Evolutionary conservation across 2,888 invertebrate genomes (phyloP), one percentile per base, ranked within the genome.

Genomic region (Noctua fimbriata): DNA sequence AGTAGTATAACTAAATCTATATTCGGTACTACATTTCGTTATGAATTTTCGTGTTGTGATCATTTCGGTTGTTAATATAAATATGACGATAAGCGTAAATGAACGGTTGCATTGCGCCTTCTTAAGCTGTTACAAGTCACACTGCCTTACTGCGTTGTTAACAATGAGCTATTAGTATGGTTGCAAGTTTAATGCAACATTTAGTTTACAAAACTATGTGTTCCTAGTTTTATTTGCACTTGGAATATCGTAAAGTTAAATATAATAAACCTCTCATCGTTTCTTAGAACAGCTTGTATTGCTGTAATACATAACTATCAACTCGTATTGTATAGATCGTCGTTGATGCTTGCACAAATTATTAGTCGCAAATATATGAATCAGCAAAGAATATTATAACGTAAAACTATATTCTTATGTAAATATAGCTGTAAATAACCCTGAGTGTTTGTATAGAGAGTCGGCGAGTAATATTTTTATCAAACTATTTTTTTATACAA

Each of bases 401-500:
- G 18, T 79, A 79, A 85, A 82, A 80, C 63, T 77, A 84, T 88
- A 89, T 91, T 88, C 88, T 87, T 88, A 74, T 95, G 95, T 95
- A 95, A 92, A 94, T 95, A 95, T 87, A 73, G 81, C 77, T 95
- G 95, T 96, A 96, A 92, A 95, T 95, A 94, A 90, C 89, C 84
- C 86, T 91, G 89, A 90, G 90, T 90, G 92, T 93, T 92, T 95
- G 95, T 96, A 95, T 94, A 95, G 95, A 96, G 95, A 96, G 93
- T 91, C 63, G 78, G 90, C 88, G 90, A 90, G 89, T 92, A 91
- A 95, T 96, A 96, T 96, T 96, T 96, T 96, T 95, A 93, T 94
- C 92, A 88, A 93, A 92, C 92, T 96, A 96, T 96, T 96, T 96
- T 96, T 96, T 94, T 96, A 96, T 92, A 91, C 88, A 87, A 85